Base-by-base conservation (phyloP, 2,888 invertebrate species). In the Clivina fossor region DNA sequence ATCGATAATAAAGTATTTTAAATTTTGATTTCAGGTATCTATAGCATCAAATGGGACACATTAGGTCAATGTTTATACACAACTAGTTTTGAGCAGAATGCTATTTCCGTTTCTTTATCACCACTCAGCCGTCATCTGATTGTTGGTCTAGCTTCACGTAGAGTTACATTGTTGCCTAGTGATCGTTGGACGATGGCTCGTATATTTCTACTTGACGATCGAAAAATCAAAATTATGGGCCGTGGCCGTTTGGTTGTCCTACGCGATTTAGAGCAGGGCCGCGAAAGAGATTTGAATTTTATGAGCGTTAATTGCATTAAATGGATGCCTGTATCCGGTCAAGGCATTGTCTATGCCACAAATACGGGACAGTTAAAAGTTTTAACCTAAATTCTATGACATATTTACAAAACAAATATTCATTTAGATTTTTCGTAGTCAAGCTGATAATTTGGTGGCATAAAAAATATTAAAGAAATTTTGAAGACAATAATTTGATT, bases 291-390 rank as follows among this genome's bases (percentile, higher is more conserved):
- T n/a, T 69, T 80, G 37, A 81, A 81, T 41, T 83, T 84, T 65
- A 84, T 86, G 53, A 88, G 86, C 69, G 80, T 91, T 38, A 92
- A 92, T 76, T 90, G 90, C 65, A 86, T 90, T 48, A 79, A 88
- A 50, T 93, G 91, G 91, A 80, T 90, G 50, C 91, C 91, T 0
- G 81, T 82, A 40, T 83, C 90, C 0, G 92, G 92, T 0, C 88
- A 90, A 68, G 92, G 92, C 1, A 79, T 92, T 54, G 86, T 90
- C 44, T 92, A 90, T 72, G 91, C 90, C 16, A 92, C 91, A 62
- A 92, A 90, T 70, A 85, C 86, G 13, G 93, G 92, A 48, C 86
- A 89, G 67, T 79, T 93, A 60, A 84, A 84, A 67, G 81, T 88
- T 64, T 78, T 88, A 70, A 80, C 81, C 64, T 81, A 79, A 75